Evolutionary conservation across 2,113 vertebrate species (phyloP).

Genomic region (Shinisaurus crocodilurus): DNA sequence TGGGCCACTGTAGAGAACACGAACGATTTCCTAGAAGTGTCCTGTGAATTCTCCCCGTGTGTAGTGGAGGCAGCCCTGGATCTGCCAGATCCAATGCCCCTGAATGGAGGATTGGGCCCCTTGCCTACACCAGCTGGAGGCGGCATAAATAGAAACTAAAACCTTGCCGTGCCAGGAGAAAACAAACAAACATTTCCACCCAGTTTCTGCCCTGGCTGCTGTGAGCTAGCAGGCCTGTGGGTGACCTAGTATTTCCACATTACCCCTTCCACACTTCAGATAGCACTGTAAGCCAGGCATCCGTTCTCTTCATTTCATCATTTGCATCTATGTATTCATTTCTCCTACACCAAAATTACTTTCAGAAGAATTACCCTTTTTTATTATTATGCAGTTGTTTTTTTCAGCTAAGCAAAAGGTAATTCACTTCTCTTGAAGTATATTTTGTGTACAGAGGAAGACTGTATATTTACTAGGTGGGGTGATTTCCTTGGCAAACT

Average conservation of each 20-base stretch:
- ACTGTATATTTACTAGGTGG: background rate
- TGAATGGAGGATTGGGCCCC: too few relatives aligned
- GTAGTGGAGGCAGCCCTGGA: too few relatives aligned
- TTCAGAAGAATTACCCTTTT: background rate
- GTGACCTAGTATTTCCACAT: background rate
- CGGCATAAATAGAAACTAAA: too few relatives aligned
- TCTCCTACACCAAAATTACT: background rate
- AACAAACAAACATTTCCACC: too few relatives aligned
- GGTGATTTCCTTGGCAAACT: background rate
- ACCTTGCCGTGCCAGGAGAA: too few relatives aligned
- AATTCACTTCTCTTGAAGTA: background rate
- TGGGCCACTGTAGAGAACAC: too few relatives aligned
- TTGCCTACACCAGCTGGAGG: too few relatives aligned
- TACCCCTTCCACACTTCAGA: background rate
- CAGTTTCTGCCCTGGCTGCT: background rate
- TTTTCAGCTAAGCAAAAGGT: background rate
- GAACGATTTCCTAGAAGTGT: too few relatives aligned
- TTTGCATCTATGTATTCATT: background rate
- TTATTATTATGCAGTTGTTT: background rate
- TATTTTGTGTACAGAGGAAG: background rate
- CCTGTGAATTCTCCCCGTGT: too few relatives aligned
- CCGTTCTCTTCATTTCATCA: background rate
- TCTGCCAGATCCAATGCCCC: too few relatives aligned
- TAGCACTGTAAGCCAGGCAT: background rate
- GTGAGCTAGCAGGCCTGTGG: background rate